Conservation (phyloP, 2,888 invertebrate genomes). For the Dolichomitus sp. region DNA sequence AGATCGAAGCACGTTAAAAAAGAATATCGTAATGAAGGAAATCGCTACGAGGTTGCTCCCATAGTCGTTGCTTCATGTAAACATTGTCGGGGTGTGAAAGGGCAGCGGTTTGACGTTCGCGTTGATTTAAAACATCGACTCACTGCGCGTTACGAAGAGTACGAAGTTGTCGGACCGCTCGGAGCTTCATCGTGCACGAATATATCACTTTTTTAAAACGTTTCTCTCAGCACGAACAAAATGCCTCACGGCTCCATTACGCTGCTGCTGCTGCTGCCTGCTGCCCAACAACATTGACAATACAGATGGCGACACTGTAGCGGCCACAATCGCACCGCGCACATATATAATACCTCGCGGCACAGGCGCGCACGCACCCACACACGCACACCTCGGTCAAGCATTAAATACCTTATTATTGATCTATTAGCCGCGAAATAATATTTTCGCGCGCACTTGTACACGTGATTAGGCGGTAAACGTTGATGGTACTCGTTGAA, state of each 20-base stretch:
- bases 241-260: conserved; percentile 86
- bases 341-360: conserved; percentile 25
- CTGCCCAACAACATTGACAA: conserved; percentile 92
- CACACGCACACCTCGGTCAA: conserved; percentile 71
- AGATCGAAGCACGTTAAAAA: conserved; percentile 4
- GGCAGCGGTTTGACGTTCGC: conserved; percentile 25
- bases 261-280: conserved; percentile 73
- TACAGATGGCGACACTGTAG: conserved; percentile 92
- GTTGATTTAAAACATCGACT: conserved; percentile 44
- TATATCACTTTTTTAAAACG: conserved; percentile 70
- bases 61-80: conserved; percentile 64
- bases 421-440: conserved; percentile 83
- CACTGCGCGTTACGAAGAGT: conserved; percentile 55
- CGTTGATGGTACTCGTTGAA: not conserved
- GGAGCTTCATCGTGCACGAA: conserved; percentile 66
- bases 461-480: conserved; percentile 74
- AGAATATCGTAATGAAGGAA: conserved; percentile 57
- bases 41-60: conserved; percentile 50
- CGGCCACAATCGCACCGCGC: conserved; percentile 78
- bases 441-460: conserved; percentile 80
- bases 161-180: conserved; percentile 47
- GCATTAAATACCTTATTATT: conserved; percentile 86
- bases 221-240: conserved; percentile 78
- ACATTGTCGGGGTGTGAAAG: conserved; percentile 59
- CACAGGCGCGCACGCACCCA: conserved; percentile 71